phyloP scores from a whole-genome alignment of 2,888 invertebrate species.

The Glyphotaelius pellucidus region DNA sequence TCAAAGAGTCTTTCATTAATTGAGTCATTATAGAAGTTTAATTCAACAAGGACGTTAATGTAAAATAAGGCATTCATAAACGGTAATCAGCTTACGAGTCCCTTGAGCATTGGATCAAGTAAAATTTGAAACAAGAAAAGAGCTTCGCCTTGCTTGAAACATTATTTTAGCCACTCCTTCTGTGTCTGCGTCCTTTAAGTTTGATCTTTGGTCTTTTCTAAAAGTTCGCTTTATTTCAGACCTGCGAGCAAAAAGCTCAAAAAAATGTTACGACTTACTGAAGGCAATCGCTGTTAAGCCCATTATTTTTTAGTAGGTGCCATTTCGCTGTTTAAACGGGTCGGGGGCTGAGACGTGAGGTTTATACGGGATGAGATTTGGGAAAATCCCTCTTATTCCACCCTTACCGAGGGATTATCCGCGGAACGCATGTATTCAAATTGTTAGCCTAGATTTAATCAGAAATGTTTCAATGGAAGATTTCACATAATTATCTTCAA shows the following conservation, averaged over 20 bases:
- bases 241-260: background rate
- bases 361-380: constrained; percentile 51
- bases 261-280: background rate
- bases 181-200: constrained; percentile 23
- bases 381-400: constrained; percentile 45
- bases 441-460: constrained; percentile 39
- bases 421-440: constrained; percentile 50
- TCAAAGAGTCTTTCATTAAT: constrained; percentile 17
- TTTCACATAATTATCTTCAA: constrained; percentile 30
- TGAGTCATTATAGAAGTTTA: constrained; percentile 23
- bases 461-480: constrained; percentile 29
- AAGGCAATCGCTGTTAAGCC: background rate
- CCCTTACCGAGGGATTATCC: constrained; percentile 50
- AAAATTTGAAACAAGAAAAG: constrained; percentile 41
- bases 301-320: background rate
- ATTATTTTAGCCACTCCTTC: background rate
- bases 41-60: constrained; percentile 26
- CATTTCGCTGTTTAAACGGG: background rate
- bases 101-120: constrained; percentile 33
- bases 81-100: constrained; percentile 44
- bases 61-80: constrained; percentile 43
- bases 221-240: background rate
- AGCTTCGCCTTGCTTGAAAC: background rate
- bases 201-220: background rate
- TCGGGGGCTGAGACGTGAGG: background rate